Evolutionary conservation across 92 coral and sea anemone genomes (phyloP), one percentile per base, ranked within the genome.

Genomic region (Palythoa caribaeorum): DNA sequence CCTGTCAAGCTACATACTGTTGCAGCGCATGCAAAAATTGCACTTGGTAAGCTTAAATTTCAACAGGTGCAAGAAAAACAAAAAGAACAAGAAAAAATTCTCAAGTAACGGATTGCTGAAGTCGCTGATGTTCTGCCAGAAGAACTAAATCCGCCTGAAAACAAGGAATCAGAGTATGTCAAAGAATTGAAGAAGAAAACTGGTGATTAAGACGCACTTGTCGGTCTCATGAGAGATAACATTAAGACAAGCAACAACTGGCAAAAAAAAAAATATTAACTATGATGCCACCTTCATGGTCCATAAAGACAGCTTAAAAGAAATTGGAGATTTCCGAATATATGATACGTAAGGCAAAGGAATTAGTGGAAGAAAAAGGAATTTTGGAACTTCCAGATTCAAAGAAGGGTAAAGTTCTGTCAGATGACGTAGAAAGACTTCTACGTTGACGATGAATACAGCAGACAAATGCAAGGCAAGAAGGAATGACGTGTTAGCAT

Each of bases 271-370:
- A 84, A 72, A 77, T 71, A n/a, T 38, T 86, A 39, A 86, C 74
- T 39, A 69, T 86, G 50, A 86, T 79, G 21, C 89, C 89, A 69
- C 81, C 77, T 37, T 86, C 83, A 37, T 86, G 83, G 89, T 85
- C 83, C 37, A 38, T 62, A 14, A 74, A 73, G 70, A 38, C 40
- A 75, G 89, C 89, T 52, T 73, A 78, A 47, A 36, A 86, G 7
- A 65, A 73, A 62, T 86, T 86, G 54, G 72, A 74, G 38, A 75
- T 86, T 63, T 54, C 89, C 12, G 89, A 86, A 75, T 72, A 86
- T 75, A 86, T 38, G 65, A 70, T 86, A 14, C 74, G 83, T 28
- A 71, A n/a, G 28, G 89, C 89, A 38, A 86, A 79, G 77, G 37
- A 86, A 60, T 74, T 86, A 62, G 79, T 62, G 87, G 55, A 83